Conservation (phyloP, 2,113 vertebrate genomes). For the Microcebus murinus region DNA sequence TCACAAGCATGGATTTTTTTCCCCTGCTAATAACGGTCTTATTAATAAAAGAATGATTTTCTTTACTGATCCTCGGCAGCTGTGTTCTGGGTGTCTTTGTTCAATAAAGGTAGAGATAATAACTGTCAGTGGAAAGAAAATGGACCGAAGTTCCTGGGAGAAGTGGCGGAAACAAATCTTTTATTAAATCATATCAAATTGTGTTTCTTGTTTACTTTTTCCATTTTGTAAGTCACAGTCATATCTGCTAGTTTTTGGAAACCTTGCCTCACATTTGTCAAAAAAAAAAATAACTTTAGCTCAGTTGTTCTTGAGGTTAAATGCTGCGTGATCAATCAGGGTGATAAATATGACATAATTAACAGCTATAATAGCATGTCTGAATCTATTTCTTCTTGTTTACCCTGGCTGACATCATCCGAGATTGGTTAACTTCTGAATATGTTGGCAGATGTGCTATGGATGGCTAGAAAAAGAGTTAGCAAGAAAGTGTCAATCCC, state of each 20-base stretch:
- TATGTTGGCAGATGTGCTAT: neutral
- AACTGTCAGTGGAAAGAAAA: conserved; percentile 67
- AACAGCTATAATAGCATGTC: neutral
- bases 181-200: conserved; percentile 72
- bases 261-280: neutral
- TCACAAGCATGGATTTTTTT: conserved; percentile 61
- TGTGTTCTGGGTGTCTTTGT: conserved; percentile 58
- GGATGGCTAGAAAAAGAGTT: neutral
- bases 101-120: conserved; percentile 76
- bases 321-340: neutral
- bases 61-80: conserved; percentile 59
- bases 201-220: conserved; percentile 67
- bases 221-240: conserved; percentile 58
- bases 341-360: neutral
- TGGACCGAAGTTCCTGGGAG: conserved; percentile 49
- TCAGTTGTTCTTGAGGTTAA: neutral
- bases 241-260: conserved; percentile 24
- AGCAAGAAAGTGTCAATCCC: no score
- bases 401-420: neutral
- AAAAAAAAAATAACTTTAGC: neutral
- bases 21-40: conserved; percentile 73
- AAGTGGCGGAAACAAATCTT: conserved; percentile 62
- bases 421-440: conserved; percentile 28
- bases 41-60: conserved; percentile 82
- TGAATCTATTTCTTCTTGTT: neutral